phyloP scores from a whole-genome alignment of 2,888 invertebrate genomes.

The Rhodophaea formosa region DNA sequence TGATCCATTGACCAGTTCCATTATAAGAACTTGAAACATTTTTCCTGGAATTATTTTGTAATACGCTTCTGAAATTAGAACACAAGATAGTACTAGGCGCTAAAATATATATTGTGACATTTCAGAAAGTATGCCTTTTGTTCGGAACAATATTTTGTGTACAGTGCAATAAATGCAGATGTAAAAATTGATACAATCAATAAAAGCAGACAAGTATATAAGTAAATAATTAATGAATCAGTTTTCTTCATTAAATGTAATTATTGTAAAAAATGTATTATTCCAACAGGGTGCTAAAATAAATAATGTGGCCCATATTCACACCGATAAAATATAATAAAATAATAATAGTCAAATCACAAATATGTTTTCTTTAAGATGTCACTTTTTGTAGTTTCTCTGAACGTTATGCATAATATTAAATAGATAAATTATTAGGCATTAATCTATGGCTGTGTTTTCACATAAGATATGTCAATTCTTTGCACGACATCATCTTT shows the following conservation, averaged over 20 bases:
- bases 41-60: too few relatives aligned
- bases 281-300: conserved; percentile 14
- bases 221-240: not conserved
- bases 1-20: too few relatives aligned
- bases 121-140: too few relatives aligned
- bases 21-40: too few relatives aligned
- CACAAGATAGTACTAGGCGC: too few relatives aligned
- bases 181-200: too few relatives aligned
- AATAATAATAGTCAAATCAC: conserved; percentile 30
- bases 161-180: too few relatives aligned
- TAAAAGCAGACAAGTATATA: not conserved
- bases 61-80: too few relatives aligned
- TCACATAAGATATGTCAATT: conserved; percentile 79
- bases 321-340: conserved; percentile 18
- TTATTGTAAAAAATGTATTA: not conserved
- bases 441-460: conserved; percentile 79
- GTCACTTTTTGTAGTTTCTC: conserved; percentile 39
- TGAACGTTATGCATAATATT: conserved; percentile 34
- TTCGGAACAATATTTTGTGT: too few relatives aligned
- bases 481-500: conserved; percentile 76
- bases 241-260: not conserved
- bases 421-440: conserved; percentile 43
- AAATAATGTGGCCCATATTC: conserved; percentile 3
- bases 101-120: too few relatives aligned
- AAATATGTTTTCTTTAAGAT: conserved; percentile 33